Conservation (phyloP, 2,888 invertebrate genomes). For the Periphyllus acericola region DNA sequence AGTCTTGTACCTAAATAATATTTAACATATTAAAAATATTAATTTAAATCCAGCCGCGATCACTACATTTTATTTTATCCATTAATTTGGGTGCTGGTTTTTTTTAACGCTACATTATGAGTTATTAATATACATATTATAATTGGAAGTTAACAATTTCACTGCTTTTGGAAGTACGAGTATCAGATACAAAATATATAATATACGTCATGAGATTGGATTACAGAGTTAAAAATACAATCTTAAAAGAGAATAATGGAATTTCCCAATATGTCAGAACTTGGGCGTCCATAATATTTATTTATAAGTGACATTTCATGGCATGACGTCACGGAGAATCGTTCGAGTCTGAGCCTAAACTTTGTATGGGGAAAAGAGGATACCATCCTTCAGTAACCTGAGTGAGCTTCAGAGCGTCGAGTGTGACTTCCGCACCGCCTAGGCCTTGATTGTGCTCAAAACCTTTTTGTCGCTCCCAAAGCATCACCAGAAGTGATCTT, state of each 20-base stretch:
- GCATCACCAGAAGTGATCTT: conserved; percentile 86
- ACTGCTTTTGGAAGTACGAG: neutral
- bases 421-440: conserved; percentile 86
- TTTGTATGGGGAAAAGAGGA: conserved; percentile 87
- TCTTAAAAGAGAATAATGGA: neutral
- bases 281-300: neutral
- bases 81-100: neutral
- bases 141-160: neutral
- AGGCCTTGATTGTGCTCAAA: conserved; percentile 84
- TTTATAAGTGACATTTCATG: conserved; percentile 29
- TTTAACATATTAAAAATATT: neutral
- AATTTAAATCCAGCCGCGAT: neutral
- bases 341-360: conserved; percentile 77
- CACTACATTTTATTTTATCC: neutral
- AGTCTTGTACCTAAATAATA: neutral
- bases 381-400: conserved; percentile 90
- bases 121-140: neutral
- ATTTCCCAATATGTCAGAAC: neutral
- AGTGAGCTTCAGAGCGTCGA: conserved; percentile 83
- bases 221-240: conserved; percentile 19
- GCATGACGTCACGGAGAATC: conserved; percentile 69
- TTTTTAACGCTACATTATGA: neutral
- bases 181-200: too few relatives aligned
- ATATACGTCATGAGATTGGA: neutral
- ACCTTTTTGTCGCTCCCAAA: conserved; percentile 90